These are phyloP conservation scores for Mimachlamys varia DNA, from an alignment of 2,888 invertebrate genomes.

Conservation along the genomic window DNA sequence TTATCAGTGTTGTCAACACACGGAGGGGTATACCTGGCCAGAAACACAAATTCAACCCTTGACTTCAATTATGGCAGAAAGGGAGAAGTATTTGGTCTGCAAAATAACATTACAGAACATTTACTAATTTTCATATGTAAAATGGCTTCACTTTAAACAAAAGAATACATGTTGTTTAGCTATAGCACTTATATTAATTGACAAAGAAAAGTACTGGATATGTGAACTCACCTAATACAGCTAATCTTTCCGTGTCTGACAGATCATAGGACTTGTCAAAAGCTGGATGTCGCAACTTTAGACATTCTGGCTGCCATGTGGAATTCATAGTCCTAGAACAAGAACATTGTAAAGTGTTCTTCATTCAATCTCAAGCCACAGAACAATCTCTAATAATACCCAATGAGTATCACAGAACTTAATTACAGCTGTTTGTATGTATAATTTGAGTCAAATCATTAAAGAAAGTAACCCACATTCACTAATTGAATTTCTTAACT, in stretches of 20 bases:
- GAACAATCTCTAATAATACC: too few relatives aligned
- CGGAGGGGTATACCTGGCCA: constrained; percentile 69
- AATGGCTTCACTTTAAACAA: too few relatives aligned
- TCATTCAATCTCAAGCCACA: background rate
- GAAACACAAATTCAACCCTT: background rate
- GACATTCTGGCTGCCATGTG: constrained; percentile 89
- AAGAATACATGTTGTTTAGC: too few relatives aligned
- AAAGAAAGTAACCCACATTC: too few relatives aligned
- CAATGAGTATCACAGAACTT: too few relatives aligned
- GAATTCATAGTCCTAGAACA: constrained; percentile 87
- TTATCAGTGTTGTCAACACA: constrained; percentile 74
- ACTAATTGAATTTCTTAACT: too few relatives aligned
- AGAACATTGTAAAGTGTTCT: background rate
- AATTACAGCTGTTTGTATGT: too few relatives aligned
- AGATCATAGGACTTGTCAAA: constrained; percentile 89
- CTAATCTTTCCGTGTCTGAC: constrained; percentile 88
- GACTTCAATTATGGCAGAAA: too few relatives aligned
- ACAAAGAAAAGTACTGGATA: too few relatives aligned
- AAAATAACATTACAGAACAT: background rate
- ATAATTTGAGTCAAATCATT: too few relatives aligned
- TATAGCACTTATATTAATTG: too few relatives aligned
- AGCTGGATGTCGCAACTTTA: constrained; percentile 82
- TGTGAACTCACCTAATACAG: constrained; percentile 68
- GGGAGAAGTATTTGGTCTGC: background rate
- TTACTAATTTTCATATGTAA: too few relatives aligned